phyloP scores from a whole-genome alignment of 53 echinoderm and acorn worm species.

The Holothuria scabra region DNA sequence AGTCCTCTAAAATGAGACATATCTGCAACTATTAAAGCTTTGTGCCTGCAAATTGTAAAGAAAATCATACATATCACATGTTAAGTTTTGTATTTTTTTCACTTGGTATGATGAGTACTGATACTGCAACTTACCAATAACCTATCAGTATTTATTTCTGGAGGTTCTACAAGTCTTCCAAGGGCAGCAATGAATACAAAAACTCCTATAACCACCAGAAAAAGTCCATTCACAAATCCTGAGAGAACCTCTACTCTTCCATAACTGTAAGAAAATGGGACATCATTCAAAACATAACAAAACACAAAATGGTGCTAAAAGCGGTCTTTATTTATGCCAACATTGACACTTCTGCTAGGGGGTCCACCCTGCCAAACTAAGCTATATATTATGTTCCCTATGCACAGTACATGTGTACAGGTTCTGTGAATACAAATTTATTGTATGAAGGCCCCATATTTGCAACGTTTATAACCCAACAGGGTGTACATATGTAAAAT shows the following conservation, averaged over 20 bases:
- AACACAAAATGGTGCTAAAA: not conserved
- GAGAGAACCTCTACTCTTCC: constrained; percentile 95
- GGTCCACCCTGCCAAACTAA: too few species aligned
- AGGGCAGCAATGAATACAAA: constrained; percentile 96
- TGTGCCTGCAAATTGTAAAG: too few species aligned
- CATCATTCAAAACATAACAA: not conserved
- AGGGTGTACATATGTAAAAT: too few species aligned
- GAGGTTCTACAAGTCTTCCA: constrained; percentile 90
- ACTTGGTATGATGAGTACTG: not conserved
- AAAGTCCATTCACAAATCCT: constrained; percentile 97
- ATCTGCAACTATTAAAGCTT: too few species aligned
- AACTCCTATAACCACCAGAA: constrained; percentile 93
- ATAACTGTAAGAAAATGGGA: constrained; percentile 61
- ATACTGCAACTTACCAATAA: constrained; percentile 70
- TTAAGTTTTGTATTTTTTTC: not conserved
- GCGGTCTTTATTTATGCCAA: not conserved
- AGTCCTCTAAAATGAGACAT: too few species aligned
- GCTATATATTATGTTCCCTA: too few species aligned
- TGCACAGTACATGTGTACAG: too few species aligned
- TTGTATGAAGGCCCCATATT: too few species aligned
- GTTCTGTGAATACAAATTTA: too few species aligned
- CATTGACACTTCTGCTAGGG: too few species aligned
- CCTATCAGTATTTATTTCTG: constrained; percentile 91
- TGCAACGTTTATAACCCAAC: too few species aligned
- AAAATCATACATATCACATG: too few species aligned